Percentiles rank a stretch among this genome's conserved stretches.
Evolutionary conservation across 2,888 invertebrate species (phyloP).

Genomic region (Fragum sueziense): DNA sequence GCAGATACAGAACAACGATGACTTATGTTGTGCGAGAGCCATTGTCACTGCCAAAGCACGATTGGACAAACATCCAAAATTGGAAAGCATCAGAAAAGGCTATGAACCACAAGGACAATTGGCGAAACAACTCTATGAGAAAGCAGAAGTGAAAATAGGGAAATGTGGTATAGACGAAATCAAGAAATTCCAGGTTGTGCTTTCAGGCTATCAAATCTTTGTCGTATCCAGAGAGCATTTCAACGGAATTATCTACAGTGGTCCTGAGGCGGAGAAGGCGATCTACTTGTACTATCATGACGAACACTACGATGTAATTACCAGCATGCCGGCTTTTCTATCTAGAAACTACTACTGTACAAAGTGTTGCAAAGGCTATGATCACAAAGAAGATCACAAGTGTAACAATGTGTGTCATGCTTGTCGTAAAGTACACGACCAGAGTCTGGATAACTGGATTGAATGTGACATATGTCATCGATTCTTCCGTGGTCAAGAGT

Average conservation of each 20-base stretch:
- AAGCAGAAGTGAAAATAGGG: conserved; percentile 29
- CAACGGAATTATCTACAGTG: conserved; percentile 36
- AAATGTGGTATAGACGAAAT: conserved; percentile 45
- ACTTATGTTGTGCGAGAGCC: conserved; percentile 48
- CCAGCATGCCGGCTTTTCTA: conserved; percentile 29
- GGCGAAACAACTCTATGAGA: conserved; percentile 31
- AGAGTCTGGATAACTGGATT: conserved; percentile 3
- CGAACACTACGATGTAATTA: conserved; percentile 28
- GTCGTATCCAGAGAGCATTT: conserved; percentile 41
- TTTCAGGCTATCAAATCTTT: conserved; percentile 33
- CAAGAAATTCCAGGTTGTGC: conserved; percentile 26
- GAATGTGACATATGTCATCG: conserved; percentile 25
- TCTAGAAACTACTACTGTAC: conserved; percentile 19
- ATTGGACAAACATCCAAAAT: conserved; percentile 34
- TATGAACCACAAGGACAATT: no score
- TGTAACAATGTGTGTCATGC: conserved; percentile 21
- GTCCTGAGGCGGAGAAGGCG: conserved; percentile 13
- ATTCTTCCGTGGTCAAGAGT: conserved; percentile 14
- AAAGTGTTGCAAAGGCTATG: conserved; percentile 19
- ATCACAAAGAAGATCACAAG: conserved; percentile 33
- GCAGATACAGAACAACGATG: conserved; percentile 45
- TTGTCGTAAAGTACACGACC: conserved; percentile 19
- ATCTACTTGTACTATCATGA: conserved; percentile 23
- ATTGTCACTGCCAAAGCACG: conserved; percentile 48
- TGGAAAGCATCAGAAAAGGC: conserved; percentile 30